Evolutionary conservation across 2,888 invertebrate genomes (phyloP), one percentile per base, ranked within the genome.

Genomic region (Chironomus tentans): DNA sequence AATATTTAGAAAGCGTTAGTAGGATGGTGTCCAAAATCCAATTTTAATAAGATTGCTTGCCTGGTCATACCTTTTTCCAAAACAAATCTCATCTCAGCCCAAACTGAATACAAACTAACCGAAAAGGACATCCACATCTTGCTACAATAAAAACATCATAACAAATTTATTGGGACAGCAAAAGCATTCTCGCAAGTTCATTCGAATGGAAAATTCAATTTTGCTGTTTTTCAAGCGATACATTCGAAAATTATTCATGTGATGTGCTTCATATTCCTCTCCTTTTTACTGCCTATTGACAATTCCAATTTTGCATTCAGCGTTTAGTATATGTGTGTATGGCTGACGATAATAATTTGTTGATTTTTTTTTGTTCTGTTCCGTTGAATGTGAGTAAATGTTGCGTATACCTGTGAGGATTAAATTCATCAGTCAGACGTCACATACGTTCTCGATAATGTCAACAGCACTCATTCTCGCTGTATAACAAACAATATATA

Each of bases 221-320:
- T 65, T 13, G 12, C 65, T 21, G 22, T 22, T 21, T 46, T 38
- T 68, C 46, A n/a, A 15, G 28, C 68, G 68, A 68, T 68, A 46
- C 15, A 38, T 38, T 68, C 15, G 74, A 74, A 74, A 38, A 74
- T 74, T 74, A 74, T 74, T 74, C 74, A 74, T 74, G 74, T 48
- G 74, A 65, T 68, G 74, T 61, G 74, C 74, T 72, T 61, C 56
- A 56, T 56, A 12, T 65, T 65, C 24, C 38, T 65, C 24, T 22
- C 18, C 6, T 38, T 38, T 38, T 38, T 38, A 38, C 38, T 38
- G 38, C 38, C 38, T 38, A 38, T 38, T 38, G 38, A 38, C 38
- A 38, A 38, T 38, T 38, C 56, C n/a, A 56, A 56, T 50, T n/a
- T 50, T 10, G 50, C 50, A 50, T n/a, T 13, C 13, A 15, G 2